These are phyloP conservation scores for Pelusios castaneus DNA, from an alignment of 2,113 vertebrate species.

Conservation along the genomic window DNA sequence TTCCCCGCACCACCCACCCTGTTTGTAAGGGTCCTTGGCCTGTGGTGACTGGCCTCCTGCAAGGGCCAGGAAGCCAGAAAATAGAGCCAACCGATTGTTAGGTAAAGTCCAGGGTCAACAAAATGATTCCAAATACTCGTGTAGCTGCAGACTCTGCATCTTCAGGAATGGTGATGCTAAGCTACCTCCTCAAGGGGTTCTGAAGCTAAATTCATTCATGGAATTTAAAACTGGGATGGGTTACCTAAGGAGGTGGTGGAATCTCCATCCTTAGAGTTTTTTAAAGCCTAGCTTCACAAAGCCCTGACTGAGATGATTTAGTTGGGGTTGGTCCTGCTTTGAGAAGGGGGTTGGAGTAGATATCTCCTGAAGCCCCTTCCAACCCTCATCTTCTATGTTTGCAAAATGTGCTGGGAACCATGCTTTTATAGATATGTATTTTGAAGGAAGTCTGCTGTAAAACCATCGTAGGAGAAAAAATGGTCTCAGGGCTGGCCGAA, in stretches of 20 bases:
- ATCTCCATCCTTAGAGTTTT: no score
- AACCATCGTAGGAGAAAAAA: no score
- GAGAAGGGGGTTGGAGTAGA: no score
- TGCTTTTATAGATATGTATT: background rate
- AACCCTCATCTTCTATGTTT: background rate
- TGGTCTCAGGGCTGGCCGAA: no score
- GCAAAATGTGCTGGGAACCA: background rate
- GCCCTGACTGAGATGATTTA: no score
- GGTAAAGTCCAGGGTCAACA: background rate
- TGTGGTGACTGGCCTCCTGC: background rate
- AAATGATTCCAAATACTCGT: background rate
- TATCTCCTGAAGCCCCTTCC: no score
- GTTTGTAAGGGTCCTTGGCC: background rate
- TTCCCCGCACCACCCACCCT: background rate
- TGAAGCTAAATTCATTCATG: background rate
- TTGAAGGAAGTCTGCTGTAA: background rate
- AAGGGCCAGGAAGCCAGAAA: background rate
- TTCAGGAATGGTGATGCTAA: no score
- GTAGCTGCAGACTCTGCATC: background rate
- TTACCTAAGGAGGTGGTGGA: no score
- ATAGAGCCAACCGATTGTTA: background rate
- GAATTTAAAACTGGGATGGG: no score
- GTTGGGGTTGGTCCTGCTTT: no score
- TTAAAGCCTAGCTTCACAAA: no score
- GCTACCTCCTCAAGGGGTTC: background rate